phyloP scores from a whole-genome alignment of 2,797 vertebrate genomes.

The Sorex maritimensis region DNA sequence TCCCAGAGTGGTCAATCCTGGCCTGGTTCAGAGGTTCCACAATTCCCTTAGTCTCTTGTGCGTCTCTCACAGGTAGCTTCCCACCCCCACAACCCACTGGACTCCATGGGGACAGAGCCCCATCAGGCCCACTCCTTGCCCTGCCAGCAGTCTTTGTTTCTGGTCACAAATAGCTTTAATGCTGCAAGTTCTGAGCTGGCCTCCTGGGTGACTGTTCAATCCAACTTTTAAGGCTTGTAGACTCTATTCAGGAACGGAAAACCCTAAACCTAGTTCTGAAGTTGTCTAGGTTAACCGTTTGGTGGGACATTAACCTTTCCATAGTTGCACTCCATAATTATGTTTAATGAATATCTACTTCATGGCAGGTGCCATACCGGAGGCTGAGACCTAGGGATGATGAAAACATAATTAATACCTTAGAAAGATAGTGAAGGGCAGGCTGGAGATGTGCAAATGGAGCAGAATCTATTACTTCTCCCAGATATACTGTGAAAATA shows the following conservation, averaged over 20 bases:
- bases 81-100: not conserved
- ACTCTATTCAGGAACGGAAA: accelerated
- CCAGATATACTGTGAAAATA: no score
- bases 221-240: not conserved
- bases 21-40: not conserved
- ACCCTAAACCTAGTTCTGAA: not conserved
- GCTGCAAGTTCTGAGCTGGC: not conserved
- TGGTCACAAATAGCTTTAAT: not conserved
- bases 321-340: accelerated
- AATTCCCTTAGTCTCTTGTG: no score
- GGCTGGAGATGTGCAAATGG: accelerated
- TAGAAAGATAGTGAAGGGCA: accelerated
- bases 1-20: not conserved
- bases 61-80: not conserved
- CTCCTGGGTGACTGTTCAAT: accelerated
- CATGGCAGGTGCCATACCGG: accelerated
- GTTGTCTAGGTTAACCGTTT: no score
- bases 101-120: not conserved
- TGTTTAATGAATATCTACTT: not conserved
- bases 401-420: accelerated
- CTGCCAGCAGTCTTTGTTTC: not conserved
- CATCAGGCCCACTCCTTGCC: accelerated
- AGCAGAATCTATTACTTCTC: not conserved
- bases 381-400: not conserved
- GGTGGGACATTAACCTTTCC: accelerated